Evolutionary conservation across 2,888 invertebrate genomes (phyloP).

Genomic region (Alviniconcha strummeri): DNA sequence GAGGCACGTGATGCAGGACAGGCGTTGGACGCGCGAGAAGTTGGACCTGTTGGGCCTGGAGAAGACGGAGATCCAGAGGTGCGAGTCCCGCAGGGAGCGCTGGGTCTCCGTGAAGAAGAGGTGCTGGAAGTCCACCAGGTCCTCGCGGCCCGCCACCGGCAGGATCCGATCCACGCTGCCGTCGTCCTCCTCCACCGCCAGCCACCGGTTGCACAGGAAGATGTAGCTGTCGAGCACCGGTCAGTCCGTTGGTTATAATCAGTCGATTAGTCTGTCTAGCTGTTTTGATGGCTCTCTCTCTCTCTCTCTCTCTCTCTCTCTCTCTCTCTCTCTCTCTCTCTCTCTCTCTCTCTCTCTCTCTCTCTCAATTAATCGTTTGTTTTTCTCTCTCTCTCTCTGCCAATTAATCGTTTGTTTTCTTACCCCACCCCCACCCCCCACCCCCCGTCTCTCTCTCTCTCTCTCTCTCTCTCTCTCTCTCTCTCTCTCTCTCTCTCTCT

Average conservation of each 20-base stretch:
- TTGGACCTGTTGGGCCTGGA: constrained; percentile 71
- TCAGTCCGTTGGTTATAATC: constrained; percentile 6
- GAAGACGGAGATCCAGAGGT: constrained; percentile 75
- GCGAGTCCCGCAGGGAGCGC: constrained; percentile 71
- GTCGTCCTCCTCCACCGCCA: constrained; percentile 59
- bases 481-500: too few species aligned
- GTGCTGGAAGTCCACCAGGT: constrained; percentile 53
- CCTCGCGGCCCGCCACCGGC: constrained; percentile 51
- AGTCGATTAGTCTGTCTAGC: too few species aligned
- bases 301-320: neutral
- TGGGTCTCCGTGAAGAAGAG: constrained; percentile 63
- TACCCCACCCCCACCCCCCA: too few species aligned
- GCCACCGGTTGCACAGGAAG: constrained; percentile 71
- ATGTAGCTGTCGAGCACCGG: constrained; percentile 44
- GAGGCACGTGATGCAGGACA: constrained; percentile 70
- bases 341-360: too few species aligned
- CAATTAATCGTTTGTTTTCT: too few species aligned
- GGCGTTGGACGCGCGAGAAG: constrained; percentile 71
- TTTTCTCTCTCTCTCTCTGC: too few species aligned
- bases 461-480: too few species aligned
- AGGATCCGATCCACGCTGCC: constrained; percentile 54
- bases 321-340: too few species aligned
- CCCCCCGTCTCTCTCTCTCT: too few species aligned
- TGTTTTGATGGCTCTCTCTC: neutral
- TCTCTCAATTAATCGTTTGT: too few species aligned